These are phyloP conservation scores for Kryptopterus vitreolus DNA, from an alignment of 2,797 vertebrate species.

Conservation along the genomic window DNA sequence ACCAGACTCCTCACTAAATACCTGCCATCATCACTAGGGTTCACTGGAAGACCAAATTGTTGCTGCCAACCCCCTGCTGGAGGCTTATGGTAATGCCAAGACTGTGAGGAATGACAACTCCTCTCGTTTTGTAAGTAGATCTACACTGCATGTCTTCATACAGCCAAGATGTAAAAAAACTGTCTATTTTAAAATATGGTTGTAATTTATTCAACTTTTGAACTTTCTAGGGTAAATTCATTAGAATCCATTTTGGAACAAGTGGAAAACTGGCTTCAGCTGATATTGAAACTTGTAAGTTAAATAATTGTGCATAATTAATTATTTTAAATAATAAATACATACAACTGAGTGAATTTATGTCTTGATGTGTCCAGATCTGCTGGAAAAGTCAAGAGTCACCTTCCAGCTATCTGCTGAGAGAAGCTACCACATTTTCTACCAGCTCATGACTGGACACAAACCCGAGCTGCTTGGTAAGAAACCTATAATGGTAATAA, in stretches of 20 bases:
- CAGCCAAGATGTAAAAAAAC: not conserved
- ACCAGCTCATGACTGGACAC: conserved; percentile 36
- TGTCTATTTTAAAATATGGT: no score
- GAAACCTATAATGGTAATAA: no score
- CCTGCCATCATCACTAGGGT: not conserved
- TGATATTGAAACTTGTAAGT: no score
- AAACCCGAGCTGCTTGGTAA: conserved; percentile 27
- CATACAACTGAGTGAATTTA: no score
- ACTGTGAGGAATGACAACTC: conserved; percentile 78
- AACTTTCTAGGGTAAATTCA: no score
- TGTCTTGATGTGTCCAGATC: conserved; percentile 65
- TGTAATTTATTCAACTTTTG: no score
- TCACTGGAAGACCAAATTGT: conserved; percentile 54
- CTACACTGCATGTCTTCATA: not conserved
- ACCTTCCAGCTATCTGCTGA: conserved; percentile 84
- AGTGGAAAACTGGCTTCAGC: no score
- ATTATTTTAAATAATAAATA: no score
- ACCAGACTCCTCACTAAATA: no score
- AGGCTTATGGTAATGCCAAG: conserved; percentile 77
- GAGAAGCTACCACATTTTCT: conserved; percentile 83
- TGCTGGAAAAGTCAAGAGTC: conserved; percentile 86
- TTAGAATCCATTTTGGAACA: not conserved
- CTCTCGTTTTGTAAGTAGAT: conserved; percentile 77
- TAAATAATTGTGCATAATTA: no score
- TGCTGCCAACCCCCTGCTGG: conserved; percentile 73